These are phyloP conservation scores for Thumatha senex DNA, from an alignment of 2,888 invertebrate genomes.

Conservation along the genomic window DNA sequence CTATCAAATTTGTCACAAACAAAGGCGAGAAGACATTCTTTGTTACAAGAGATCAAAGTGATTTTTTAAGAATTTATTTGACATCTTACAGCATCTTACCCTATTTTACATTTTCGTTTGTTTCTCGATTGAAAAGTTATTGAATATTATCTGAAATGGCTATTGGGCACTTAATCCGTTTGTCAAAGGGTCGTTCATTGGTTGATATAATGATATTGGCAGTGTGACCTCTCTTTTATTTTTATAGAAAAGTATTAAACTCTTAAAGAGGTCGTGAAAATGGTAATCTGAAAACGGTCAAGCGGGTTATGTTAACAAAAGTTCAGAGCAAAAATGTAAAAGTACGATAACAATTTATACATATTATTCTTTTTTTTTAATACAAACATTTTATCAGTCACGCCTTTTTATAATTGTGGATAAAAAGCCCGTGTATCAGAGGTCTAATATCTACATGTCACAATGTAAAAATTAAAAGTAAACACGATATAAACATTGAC, in stretches of 20 bases:
- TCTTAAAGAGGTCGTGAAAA: constrained; percentile 8
- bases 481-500: too few relatives aligned
- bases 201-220: constrained; percentile 28
- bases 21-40: constrained; percentile 2
- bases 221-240: constrained; percentile 6
- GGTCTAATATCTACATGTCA: too few relatives aligned
- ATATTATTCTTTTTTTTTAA: too few relatives aligned
- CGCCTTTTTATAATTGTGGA: too few relatives aligned
- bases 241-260: constrained; percentile 15
- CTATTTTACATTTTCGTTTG: constrained; percentile 9
- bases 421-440: too few relatives aligned
- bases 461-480: too few relatives aligned
- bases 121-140: constrained; percentile 15
- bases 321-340: too few relatives aligned
- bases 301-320: background rate
- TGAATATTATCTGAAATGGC: constrained; percentile 12
- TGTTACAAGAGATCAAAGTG: background rate
- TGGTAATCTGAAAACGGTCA: background rate
- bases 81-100: background rate
- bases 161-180: constrained; percentile 29
- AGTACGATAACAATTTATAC: too few relatives aligned
- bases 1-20: too few relatives aligned
- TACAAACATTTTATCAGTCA: too few relatives aligned
- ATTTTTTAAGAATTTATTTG: constrained; percentile 9
- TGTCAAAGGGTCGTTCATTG: constrained; percentile 26